Conservation (phyloP, 2,113 vertebrate genomes). For the Pipra filicauda region DNA sequence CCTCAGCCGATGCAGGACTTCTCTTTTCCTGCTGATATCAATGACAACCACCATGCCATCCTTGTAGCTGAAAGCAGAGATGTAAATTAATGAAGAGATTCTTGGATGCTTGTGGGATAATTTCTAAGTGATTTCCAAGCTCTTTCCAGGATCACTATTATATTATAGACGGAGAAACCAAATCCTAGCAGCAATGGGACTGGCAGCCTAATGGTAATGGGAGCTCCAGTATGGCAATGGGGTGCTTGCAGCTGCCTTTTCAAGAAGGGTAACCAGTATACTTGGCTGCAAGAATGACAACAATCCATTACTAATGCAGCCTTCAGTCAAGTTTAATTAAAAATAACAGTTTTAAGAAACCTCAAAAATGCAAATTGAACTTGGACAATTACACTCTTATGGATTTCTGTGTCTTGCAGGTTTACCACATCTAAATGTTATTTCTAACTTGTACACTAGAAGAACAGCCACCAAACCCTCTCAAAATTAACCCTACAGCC, state of each 20-base stretch:
- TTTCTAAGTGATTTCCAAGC: background rate
- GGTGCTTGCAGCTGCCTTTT: background rate
- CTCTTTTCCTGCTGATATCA: slow-evolving; percentile 90
- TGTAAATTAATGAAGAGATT: background rate
- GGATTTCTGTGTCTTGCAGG: background rate
- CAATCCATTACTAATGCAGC: background rate
- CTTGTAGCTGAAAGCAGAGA: slow-evolving; percentile 84
- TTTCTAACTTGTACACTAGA: background rate
- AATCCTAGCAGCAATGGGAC: background rate
- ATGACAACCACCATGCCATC: slow-evolving; percentile 92
- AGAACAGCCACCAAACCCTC: background rate
- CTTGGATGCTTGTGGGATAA: background rate
- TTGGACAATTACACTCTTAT: rapidly evolving
- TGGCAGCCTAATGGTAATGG: background rate
- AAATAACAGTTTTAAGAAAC: background rate
- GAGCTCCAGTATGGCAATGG: background rate
- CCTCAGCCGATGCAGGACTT: slow-evolving; percentile 85
- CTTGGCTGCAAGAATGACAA: background rate
- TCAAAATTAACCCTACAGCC: background rate
- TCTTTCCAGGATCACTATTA: background rate
- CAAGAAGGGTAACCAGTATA: background rate
- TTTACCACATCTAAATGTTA: background rate
- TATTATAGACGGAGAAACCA: background rate
- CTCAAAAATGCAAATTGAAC: background rate
- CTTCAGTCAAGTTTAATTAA: background rate